Evolutionary conservation across 2,113 vertebrate genomes (phyloP), one percentile per base, ranked within the genome.

Genomic region (Nesoenas mayeri): DNA sequence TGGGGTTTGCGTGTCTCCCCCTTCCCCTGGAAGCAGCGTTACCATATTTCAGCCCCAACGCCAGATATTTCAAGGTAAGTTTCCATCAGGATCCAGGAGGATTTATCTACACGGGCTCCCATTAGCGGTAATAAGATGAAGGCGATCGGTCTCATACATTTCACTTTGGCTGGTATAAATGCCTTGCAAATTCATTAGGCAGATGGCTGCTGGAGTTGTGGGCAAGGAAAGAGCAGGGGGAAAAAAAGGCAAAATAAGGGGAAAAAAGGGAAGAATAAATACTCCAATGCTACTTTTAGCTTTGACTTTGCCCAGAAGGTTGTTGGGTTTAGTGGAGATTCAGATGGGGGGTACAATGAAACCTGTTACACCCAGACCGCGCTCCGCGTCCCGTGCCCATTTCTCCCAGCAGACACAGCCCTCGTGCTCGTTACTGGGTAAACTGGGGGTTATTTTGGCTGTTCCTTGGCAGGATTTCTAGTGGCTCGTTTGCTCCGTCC

Each of bases 111-210:
- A 42, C 17, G 42, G 78, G 66, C 70, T 85, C 69, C 92, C 97
- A 95, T 97, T 96, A 97, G 85, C 24, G 78, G 57, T 97, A 96
- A 97, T 95, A 94, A 94, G 91, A 94, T 88, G 89, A 86, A 92
- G 95, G 92, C 94, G 91, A 96, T 84, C 95, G 89, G 93, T 70
- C 96, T 93, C 92, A 89, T 32, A n/a, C 94, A 54, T 96, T 85
- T 94, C 94, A 92, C 91, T 88, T 79, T 73, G 91, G 94, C 79
- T 89, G 42, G 57, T 79, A 91, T 77, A 89, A 97, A 93, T 62
- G 83, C 87, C 79, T 95, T 78, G 44, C 85, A 71, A 48, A 53
- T 80, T 96, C 94, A 50, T 81, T 22, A 95, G 81, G 53, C 65
- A 77, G 79, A 79, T 58, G 70, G 28, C 87, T 73, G 21, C 90